Evolutionary conservation across 2,113 vertebrate species (phyloP).

Genomic region (Hippocampus barbouri): DNA sequence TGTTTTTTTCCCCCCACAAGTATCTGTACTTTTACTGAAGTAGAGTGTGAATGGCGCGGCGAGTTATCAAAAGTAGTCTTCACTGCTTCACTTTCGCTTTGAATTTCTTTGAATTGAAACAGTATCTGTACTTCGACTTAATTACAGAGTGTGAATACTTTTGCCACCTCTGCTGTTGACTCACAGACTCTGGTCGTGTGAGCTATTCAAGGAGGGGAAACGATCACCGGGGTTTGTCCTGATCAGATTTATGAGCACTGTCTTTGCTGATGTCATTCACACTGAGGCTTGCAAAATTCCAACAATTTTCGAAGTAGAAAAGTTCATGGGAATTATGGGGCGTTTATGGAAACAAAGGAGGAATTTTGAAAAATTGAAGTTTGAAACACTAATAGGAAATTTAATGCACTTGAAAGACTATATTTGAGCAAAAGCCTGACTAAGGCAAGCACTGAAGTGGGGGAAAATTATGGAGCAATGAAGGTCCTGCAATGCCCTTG

Average conservation of each 20-base stretch:
- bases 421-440: not conserved
- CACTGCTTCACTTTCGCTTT: too few species aligned
- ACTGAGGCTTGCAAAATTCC: conserved; percentile 1
- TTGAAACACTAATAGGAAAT: too few species aligned
- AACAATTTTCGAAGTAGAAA: not conserved
- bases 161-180: conserved; percentile 33
- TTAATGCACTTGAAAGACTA: too few species aligned
- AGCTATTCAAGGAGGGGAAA: conserved; percentile 33
- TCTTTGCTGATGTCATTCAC: conserved; percentile 28
- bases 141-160: not conserved
- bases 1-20: too few species aligned
- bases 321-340: not conserved
- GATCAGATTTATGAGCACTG: conserved; percentile 38
- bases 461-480: not conserved
- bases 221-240: conserved; percentile 25
- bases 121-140: too few species aligned
- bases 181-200: conserved; percentile 11
- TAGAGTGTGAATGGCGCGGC: too few species aligned
- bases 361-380: too few species aligned
- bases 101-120: too few species aligned
- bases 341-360: too few species aligned
- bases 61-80: too few species aligned
- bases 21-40: too few species aligned
- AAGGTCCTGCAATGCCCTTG: not conserved
- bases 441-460: not conserved